Percentiles rank a stretch among this genome's conserved stretches.
Conservation (phyloP, 2,888 invertebrate genomes). For the Euplexia lucipara region DNA sequence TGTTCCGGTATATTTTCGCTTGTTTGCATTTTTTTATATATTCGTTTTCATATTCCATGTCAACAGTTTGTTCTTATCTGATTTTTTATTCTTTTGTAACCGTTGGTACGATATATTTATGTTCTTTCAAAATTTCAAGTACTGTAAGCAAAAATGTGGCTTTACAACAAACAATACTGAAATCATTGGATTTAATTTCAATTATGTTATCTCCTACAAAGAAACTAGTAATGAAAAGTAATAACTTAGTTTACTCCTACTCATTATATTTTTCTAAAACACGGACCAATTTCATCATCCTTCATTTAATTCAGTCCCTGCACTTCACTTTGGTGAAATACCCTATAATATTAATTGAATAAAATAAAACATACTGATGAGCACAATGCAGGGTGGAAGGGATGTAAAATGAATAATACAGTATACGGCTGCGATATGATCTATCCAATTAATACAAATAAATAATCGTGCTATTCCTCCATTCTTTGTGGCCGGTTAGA, state of each 20-base stretch:
- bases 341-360: constrained; percentile 49
- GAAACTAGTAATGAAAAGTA: neutral
- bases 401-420: constrained; percentile 60
- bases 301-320: constrained; percentile 14
- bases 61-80: neutral
- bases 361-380: constrained; percentile 52
- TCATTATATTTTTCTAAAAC: neutral
- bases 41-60: neutral
- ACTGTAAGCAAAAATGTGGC: neutral
- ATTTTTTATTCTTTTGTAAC: too few species aligned
- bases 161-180: neutral
- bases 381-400: constrained; percentile 34
- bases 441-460: constrained; percentile 67
- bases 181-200: neutral
- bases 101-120: too few species aligned
- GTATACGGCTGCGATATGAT: constrained; percentile 58
- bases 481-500: constrained; percentile 57
- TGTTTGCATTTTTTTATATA: constrained; percentile 24
- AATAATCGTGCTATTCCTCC: constrained; percentile 76
- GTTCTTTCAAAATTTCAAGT: neutral
- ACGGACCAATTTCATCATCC: constrained; percentile 4
- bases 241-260: constrained; percentile 10
- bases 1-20: constrained; percentile 45
- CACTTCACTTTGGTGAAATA: constrained; percentile 14
- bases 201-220: neutral